These are phyloP conservation scores for Pogonophryne albipinna DNA, from an alignment of 2,797 vertebrate genomes.

Conservation along the genomic window DNA sequence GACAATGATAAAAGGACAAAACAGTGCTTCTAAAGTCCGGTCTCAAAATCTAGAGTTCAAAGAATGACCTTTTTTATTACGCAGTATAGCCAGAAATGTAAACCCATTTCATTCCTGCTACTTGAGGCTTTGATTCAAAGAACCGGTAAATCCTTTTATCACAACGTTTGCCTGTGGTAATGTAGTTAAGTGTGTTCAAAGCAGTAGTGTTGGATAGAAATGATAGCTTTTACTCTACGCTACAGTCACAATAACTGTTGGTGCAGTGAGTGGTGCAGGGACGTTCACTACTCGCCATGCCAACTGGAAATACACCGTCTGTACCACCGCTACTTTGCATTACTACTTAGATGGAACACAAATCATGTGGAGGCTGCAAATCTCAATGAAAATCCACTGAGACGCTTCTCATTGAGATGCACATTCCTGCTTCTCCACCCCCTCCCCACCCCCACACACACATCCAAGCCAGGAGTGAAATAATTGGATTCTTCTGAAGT, in stretches of 20 bases:
- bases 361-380: slow-evolving; percentile 50
- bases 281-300: neutral
- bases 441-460: slow-evolving; percentile 24
- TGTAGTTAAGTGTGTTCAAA: neutral
- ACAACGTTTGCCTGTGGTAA: neutral
- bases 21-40: neutral
- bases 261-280: slow-evolving; percentile 2
- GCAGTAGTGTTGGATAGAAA: neutral
- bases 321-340: slow-evolving; percentile 26
- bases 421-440: slow-evolving; percentile 48
- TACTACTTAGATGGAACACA: slow-evolving; percentile 22
- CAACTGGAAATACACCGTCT: neutral
- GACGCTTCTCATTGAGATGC: slow-evolving; percentile 58
- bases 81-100: neutral
- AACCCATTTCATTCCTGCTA: neutral
- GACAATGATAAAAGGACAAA: neutral
- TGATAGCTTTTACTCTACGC: neutral
- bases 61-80: neutral
- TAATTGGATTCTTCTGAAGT: slow-evolving; percentile 48
- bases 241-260: neutral
- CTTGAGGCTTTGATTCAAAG: neutral
- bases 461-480: slow-evolving; percentile 12
- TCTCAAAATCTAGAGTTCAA: neutral
- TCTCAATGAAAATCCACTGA: slow-evolving; percentile 52
- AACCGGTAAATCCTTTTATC: neutral